Percentiles rank a stretch among this genome's conserved stretches.
Conservation (phyloP, 2,113 vertebrate species). For the Daboia siamensis region DNA sequence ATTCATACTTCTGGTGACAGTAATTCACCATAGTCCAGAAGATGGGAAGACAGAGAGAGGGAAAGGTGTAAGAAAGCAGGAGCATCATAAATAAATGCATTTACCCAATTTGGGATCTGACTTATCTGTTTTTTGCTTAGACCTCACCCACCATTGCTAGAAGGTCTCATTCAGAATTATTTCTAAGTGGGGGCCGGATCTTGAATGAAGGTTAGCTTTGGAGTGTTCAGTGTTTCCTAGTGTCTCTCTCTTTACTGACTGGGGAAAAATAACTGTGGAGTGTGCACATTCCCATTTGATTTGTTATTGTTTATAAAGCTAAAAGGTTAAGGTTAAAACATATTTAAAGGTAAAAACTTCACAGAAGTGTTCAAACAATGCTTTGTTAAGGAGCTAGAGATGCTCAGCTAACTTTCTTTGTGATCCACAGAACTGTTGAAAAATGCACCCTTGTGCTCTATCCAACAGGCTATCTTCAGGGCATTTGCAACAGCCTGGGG, state of each 20-base stretch:
- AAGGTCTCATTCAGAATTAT: neutral
- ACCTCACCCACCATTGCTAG: neutral
- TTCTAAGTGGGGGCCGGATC: neutral
- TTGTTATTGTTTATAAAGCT: neutral
- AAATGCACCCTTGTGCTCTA: neutral
- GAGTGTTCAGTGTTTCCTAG: neutral
- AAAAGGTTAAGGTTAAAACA: neutral
- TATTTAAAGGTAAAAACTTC: neutral
- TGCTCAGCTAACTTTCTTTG: neutral
- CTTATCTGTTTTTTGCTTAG: neutral
- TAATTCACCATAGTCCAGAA: neutral
- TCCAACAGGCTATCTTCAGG: neutral
- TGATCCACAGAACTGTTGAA: neutral
- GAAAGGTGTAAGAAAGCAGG: neutral
- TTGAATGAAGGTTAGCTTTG: neutral
- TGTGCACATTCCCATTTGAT: neutral
- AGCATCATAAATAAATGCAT: neutral
- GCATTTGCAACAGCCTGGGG: neutral
- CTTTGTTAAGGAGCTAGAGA: neutral
- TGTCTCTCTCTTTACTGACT: neutral
- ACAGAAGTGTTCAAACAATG: neutral
- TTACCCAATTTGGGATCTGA: neutral
- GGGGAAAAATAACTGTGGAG: neutral
- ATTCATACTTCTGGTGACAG: neutral
- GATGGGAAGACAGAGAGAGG: neutral